Evolutionary conservation across 2,888 invertebrate species (phyloP), one percentile per base, ranked within the genome.

Genomic region (Subacronicta megacephala): DNA sequence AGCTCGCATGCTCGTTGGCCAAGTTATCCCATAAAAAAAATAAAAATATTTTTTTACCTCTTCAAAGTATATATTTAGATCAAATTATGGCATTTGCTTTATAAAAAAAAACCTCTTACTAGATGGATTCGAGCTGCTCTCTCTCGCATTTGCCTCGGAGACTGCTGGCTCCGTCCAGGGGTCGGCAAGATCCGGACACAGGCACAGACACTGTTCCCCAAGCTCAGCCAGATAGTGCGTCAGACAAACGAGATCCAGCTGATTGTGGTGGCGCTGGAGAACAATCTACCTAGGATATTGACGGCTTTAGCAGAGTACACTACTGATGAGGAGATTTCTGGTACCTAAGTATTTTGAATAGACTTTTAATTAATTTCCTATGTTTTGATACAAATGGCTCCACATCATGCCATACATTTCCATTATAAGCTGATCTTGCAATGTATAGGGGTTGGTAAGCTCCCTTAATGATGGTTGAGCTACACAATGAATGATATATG

Each of bases 91-190:
- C n/a, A n/a, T n/a, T n/a, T n/a, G n/a, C n/a, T n/a, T n/a, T n/a
- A n/a, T n/a, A n/a, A n/a, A n/a, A n/a, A n/a, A n/a, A 31, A 36
- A 3, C 16, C 18, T 16, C 13, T 20, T 44, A 50, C 58, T 53
- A 94, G 94, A 88, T 94, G 94, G 94, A 89, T 93, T 15, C 83
- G 94, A n/a, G 93, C 94, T 31, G 90, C 92, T 0, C 75, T 94
- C 0, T 84, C 90, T 0, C 89, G 94, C 0, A 87, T 94, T 5
- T 94, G 92, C 55, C 87, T 94, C 0, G 94, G 94, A 1, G 90
- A 92, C 0, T 84, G 87, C 64, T 94, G 94, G 94, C 82, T 94
- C 0, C 86, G 94, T 0, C 94, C 94, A 0, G 94, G 94, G 0
- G 87, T 90, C 0, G 94, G 94, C 35, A 94, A 92, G 68, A 94